A percentile compares a stretch with the other conserved stretches of the same genome.
Evolutionary conservation across 2,113 vertebrate genomes (phyloP).

Genomic region (Fulica atra): DNA sequence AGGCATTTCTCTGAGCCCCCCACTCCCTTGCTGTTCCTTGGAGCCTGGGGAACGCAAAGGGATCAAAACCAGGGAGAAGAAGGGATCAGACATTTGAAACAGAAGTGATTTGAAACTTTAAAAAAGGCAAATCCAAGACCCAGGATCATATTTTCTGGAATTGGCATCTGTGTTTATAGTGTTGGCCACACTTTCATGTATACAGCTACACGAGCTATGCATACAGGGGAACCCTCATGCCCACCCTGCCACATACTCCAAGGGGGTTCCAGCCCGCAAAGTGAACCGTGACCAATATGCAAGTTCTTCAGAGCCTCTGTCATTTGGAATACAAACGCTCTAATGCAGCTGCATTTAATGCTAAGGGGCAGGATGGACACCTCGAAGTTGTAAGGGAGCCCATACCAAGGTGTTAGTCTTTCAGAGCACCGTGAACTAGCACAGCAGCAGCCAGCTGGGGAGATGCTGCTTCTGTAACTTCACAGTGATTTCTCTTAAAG

Average conservation of each 20-base stretch:
- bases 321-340: neutral
- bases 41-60: neutral
- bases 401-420: neutral
- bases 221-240: neutral
- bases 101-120: neutral
- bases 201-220: neutral
- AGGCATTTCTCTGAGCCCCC: rapidly evolving
- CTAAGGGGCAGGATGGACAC: neutral
- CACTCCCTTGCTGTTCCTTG: rapidly evolving
- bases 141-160: neutral
- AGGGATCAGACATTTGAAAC: neutral
- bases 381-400: neutral
- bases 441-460: neutral
- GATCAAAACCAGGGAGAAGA: neutral
- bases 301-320: neutral
- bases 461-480: neutral
- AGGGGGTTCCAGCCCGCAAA: neutral
- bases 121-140: neutral
- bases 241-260: neutral
- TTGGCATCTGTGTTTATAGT: neutral
- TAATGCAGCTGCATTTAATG: neutral
- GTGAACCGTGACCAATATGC: neutral
- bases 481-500: neutral
- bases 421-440: neutral
- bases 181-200: neutral